Percentiles rank a stretch among this genome's conserved stretches.
Conservation (phyloP, 1,140 invertebrate species). For the Frieseomelitta varia region DNA sequence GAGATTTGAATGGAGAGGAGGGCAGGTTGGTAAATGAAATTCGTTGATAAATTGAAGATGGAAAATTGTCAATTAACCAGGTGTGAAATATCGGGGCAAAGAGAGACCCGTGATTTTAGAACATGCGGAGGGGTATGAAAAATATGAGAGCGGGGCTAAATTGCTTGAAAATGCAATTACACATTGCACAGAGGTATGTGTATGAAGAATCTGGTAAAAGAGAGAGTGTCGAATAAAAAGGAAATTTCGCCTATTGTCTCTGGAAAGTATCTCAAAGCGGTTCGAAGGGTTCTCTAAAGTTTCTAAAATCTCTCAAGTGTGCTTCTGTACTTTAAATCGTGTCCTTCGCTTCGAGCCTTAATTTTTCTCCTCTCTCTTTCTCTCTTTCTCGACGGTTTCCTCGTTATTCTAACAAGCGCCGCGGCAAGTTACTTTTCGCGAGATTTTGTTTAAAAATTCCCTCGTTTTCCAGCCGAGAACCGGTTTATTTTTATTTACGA, state of each 20-base stretch:
- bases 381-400: not conserved
- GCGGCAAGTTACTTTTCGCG: not conserved
- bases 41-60: not conserved
- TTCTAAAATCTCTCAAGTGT: not conserved
- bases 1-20: not conserved
- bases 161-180: not conserved
- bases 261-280: too few species aligned
- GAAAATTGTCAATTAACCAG: not conserved
- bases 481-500: not conserved
- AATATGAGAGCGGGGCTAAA: not conserved
- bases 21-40: not conserved
- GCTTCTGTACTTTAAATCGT: constrained; percentile 12
- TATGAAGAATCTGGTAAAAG: not conserved
- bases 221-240: not conserved
- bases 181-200: not conserved
- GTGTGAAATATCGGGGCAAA: not conserved
- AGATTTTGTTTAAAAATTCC: not conserved
- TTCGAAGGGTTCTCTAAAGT: not conserved
- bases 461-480: too few species aligned
- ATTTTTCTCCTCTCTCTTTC: not conserved
- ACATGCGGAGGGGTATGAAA: not conserved
- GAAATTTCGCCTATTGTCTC: too few species aligned
- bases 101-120: not conserved
- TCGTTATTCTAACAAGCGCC: not conserved
- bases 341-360: too few species aligned